These are phyloP conservation scores for Macrophya alboannulata DNA, from an alignment of 2,888 invertebrate genomes.

Conservation along the genomic window DNA sequence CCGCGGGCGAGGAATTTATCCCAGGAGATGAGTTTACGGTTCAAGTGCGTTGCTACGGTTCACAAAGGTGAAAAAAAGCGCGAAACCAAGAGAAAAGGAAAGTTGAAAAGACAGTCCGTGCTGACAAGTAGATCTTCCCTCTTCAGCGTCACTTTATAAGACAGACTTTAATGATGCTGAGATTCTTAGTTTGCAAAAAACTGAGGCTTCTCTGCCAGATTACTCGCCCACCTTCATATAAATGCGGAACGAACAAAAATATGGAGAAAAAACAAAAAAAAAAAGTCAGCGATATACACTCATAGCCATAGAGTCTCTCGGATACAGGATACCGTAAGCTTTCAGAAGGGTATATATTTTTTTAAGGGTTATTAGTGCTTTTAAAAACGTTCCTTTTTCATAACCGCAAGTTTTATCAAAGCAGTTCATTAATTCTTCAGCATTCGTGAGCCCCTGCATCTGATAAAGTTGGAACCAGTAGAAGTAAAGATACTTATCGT, in stretches of 20 bases:
- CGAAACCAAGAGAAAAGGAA: conserved; percentile 4
- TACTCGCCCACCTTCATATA: neutral
- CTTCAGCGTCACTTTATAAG: neutral
- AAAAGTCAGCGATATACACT: too few species aligned
- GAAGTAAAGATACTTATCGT: neutral
- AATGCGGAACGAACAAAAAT: neutral
- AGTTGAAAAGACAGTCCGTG: neutral
- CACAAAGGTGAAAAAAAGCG: conserved; percentile 14
- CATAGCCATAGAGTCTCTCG: too few species aligned
- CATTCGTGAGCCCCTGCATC: neutral
- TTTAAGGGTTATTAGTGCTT: neutral
- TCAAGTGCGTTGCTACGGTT: neutral
- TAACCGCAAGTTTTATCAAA: neutral
- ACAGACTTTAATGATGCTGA: neutral
- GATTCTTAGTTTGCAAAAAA: neutral
- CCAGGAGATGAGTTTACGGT: neutral
- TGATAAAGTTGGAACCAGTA: neutral
- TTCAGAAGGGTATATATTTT: neutral
- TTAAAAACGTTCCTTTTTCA: neutral
- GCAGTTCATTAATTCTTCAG: neutral
- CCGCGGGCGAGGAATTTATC: neutral
- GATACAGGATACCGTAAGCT: too few species aligned
- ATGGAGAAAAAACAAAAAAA: neutral
- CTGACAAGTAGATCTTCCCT: neutral
- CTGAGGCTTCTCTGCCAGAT: neutral